Evolutionary conservation across 2,113 vertebrate genomes (phyloP).

Genomic region (Heterotilapia buettikoferi): DNA sequence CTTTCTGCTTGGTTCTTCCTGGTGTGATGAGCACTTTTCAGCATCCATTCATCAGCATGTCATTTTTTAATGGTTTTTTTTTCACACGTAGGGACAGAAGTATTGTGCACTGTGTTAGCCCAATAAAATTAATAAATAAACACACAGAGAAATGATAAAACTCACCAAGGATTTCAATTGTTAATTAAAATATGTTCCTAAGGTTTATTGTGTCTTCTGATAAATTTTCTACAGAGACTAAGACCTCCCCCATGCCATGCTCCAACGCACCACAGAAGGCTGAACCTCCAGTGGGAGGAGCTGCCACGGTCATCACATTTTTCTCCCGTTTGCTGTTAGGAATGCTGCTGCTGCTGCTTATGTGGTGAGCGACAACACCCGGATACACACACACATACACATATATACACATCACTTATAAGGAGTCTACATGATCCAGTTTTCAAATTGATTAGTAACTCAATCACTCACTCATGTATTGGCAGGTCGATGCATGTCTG

Average conservation of each 20-base stretch:
- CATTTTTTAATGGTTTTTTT: background rate
- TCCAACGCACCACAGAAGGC: slow-evolving; percentile 62
- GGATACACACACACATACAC: background rate
- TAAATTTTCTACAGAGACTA: slow-evolving; percentile 41
- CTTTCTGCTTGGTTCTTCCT: slow-evolving; percentile 25
- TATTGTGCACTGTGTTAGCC: background rate
- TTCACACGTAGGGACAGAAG: background rate
- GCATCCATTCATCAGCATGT: slow-evolving; percentile 33
- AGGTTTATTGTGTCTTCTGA: slow-evolving; percentile 5
- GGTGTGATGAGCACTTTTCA: slow-evolving; percentile 24
- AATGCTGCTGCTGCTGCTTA: slow-evolving; percentile 61
- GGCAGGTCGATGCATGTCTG: background rate
- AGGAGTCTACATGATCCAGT: background rate
- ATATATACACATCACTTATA: background rate
- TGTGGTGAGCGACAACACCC: slow-evolving; percentile 52
- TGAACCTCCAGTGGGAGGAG: slow-evolving; percentile 55
- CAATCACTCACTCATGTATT: slow-evolving; percentile 6
- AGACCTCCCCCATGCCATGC: slow-evolving; percentile 63
- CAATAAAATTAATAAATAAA: background rate
- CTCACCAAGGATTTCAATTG: background rate
- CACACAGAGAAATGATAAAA: background rate
- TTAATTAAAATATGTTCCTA: background rate
- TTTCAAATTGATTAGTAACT: slow-evolving; percentile 7
- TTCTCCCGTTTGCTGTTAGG: slow-evolving; percentile 61
- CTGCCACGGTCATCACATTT: slow-evolving; percentile 41